phyloP scores from a whole-genome alignment of 2,113 vertebrate genomes.

The Onychostruthus taczanowskii region DNA sequence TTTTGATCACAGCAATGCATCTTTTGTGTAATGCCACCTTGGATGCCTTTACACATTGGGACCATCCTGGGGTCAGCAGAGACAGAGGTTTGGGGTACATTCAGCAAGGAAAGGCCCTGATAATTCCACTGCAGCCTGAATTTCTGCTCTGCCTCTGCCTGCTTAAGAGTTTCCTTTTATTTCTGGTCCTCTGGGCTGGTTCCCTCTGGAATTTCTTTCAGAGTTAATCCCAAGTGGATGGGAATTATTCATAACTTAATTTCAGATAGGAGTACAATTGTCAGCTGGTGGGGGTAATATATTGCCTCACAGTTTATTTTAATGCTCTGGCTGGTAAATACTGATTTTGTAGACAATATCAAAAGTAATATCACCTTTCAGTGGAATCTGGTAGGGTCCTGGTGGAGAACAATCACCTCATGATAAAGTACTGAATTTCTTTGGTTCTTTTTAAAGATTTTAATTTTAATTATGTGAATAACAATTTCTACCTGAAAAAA shows the following conservation, averaged over 20 bases:
- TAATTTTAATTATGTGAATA: neutral
- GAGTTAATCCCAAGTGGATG: neutral
- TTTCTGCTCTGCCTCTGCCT: neutral
- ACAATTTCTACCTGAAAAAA: neutral
- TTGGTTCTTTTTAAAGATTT: neutral
- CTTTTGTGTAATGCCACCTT: neutral
- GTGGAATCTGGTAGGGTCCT: neutral
- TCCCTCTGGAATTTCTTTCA: neutral
- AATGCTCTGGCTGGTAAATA: neutral
- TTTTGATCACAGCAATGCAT: neutral
- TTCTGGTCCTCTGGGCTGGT: neutral
- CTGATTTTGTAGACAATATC: neutral
- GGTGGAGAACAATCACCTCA: neutral
- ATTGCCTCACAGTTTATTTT: neutral
- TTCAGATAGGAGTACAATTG: neutral
- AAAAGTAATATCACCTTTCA: neutral
- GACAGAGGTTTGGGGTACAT: neutral
- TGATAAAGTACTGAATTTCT: neutral
- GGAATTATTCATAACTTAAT: constrained; percentile 26
- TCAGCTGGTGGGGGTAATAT: neutral
- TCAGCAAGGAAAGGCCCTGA: neutral
- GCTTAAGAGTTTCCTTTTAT: neutral
- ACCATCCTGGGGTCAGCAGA: neutral
- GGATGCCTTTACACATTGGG: rapidly evolving
- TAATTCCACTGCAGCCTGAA: neutral